A percentile compares a stretch with the other conserved stretches of the same genome.
phyloP scores from a whole-genome alignment of 2,797 vertebrate species.

The Hyperoplus lanceolatus region DNA sequence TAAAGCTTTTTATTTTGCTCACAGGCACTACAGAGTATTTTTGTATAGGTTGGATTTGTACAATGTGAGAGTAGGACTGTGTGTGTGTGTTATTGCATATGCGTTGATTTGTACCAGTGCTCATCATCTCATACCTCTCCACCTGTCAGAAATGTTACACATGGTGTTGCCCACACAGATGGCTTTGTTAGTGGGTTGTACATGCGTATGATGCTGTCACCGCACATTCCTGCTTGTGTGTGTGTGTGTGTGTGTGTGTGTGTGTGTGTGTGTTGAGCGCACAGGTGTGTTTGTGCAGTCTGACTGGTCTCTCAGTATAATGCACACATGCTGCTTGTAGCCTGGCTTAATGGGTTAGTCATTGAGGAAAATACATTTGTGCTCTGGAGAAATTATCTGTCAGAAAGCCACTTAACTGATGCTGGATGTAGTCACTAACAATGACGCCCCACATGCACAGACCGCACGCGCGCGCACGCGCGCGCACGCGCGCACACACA shows the following conservation, averaged over 20 bases:
- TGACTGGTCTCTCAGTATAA: constrained; percentile 47
- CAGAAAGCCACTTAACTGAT: constrained; percentile 49
- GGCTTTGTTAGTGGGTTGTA: constrained; percentile 61
- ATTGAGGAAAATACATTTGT: constrained; percentile 62
- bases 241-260: constrained; percentile 2
- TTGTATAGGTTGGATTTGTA: constrained; percentile 40
- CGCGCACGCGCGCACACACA: not conserved
- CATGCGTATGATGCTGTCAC: constrained; percentile 34
- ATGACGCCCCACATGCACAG: not conserved
- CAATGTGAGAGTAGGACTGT: constrained; percentile 16
- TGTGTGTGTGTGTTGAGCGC: constrained; percentile 18
- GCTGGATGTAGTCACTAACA: constrained; percentile 21
- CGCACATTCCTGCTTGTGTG: not conserved
- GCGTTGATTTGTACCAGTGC: constrained; percentile 25
- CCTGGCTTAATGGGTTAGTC: constrained; percentile 59
- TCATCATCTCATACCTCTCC: constrained; percentile 43
- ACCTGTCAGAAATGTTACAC: constrained; percentile 71
- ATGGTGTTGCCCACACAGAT: constrained; percentile 55
- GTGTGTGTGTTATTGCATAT: constrained; percentile 16
- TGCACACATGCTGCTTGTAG: constrained; percentile 50
- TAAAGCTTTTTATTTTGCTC: constrained; percentile 46
- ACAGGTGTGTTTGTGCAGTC: constrained; percentile 7
- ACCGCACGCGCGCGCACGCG: too few species aligned
- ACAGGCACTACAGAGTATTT: constrained; percentile 50
- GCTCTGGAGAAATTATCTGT: constrained; percentile 55